Percentiles rank a stretch among this genome's conserved stretches.
Conservation (phyloP, 1,140 invertebrate species). For the Ruditapes philippinarum region DNA sequence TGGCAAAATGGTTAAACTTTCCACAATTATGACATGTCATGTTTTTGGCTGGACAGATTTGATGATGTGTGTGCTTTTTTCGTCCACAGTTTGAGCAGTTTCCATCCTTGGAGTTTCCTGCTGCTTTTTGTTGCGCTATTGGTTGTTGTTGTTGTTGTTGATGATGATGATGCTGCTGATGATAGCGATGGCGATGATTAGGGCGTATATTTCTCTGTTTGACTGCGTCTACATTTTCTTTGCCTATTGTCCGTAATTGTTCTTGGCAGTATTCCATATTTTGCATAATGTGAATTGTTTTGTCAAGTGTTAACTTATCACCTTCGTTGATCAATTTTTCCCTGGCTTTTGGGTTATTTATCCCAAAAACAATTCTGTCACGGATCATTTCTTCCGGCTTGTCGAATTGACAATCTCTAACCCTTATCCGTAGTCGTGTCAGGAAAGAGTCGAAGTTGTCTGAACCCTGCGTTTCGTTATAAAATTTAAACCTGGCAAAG, state of each 20-base stretch:
- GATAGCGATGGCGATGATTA: no score
- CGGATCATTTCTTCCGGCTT: not conserved
- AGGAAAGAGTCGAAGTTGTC: not conserved
- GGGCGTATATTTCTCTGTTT: not conserved
- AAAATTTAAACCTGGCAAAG: not conserved
- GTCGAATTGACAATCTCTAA: no score
- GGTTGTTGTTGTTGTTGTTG: not conserved
- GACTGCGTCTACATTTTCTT: not conserved
- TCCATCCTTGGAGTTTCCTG: no score
- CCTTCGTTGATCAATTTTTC: not conserved
- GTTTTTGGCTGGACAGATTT: no score
- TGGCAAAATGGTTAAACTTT: conserved; percentile 17
- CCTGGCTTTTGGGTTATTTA: not conserved
- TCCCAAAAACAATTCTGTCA: not conserved
- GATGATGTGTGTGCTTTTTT: no score
- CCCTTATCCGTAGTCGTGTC: not conserved
- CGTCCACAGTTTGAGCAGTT: no score
- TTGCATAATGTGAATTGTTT: no score
- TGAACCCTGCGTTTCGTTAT: not conserved
- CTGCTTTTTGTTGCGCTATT: no score
- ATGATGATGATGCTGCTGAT: no score
- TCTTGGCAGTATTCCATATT: no score
- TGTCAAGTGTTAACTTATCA: no score
- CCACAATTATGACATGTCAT: no score
- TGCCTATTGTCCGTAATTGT: not conserved